Evolutionary conservation across 2,113 vertebrate species (phyloP).

Genomic region (Protobothrops mucrosquamatus): DNA sequence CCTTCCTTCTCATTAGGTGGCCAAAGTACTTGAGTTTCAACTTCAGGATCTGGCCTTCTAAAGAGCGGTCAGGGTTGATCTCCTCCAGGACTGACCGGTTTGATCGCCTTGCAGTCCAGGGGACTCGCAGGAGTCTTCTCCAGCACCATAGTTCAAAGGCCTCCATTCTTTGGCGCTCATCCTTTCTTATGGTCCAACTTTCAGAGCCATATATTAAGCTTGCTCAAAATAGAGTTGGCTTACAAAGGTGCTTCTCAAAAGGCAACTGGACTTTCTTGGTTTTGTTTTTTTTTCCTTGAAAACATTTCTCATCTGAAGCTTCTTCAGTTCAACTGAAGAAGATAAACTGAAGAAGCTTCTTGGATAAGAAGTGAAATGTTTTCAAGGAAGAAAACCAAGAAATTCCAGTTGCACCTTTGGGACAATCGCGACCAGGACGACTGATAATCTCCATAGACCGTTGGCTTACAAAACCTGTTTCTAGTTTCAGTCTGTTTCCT

Average conservation of each 20-base stretch:
- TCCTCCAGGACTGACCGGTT: no score
- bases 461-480: neutral
- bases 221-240: neutral
- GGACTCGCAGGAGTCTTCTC: no score
- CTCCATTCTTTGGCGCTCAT: no score
- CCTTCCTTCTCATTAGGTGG: no score
- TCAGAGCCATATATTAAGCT: neutral
- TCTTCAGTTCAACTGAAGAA: neutral
- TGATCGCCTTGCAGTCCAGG: no score
- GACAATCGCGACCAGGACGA: neutral
- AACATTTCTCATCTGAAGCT: neutral
- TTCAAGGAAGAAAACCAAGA: neutral
- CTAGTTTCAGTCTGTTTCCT: neutral
- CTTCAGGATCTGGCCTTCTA: no score
- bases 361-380: neutral
- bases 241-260: neutral
- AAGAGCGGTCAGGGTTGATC: no score
- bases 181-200: no score
- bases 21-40: no score
- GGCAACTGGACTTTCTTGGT: neutral
- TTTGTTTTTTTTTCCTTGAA: neutral
- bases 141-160: no score
- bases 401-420: neutral
- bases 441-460: neutral
- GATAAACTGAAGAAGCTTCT: no score